Evolutionary conservation across 2,797 vertebrate genomes (phyloP).

Genomic region (Anas flavirostris): DNA sequence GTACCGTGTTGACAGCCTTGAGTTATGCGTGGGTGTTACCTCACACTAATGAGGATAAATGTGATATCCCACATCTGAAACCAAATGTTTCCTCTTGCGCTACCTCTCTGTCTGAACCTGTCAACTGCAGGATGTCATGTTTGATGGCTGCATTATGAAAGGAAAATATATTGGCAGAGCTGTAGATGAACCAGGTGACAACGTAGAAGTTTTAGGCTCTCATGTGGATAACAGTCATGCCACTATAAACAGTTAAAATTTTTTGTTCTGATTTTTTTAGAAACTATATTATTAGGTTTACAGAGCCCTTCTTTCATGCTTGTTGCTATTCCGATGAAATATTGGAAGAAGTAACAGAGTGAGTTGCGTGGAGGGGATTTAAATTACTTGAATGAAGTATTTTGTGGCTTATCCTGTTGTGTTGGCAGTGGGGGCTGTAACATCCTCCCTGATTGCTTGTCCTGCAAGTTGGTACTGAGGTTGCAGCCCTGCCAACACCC

Average conservation of each 20-base stretch:
- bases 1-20: conserved; percentile 29
- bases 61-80: conserved; percentile 31
- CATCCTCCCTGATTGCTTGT: not conserved
- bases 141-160: conserved; percentile 2
- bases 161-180: not conserved
- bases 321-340: not conserved
- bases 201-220: not conserved
- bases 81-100: conserved; percentile 35
- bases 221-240: not conserved
- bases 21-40: conserved; percentile 25
- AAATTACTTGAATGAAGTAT: not conserved
- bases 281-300: not conserved
- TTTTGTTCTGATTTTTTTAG: not conserved
- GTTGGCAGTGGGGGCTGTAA: not conserved
- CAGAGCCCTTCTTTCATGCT: not conserved
- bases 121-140: not conserved
- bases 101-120: conserved; percentile 20
- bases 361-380: fast-evolving
- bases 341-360: not conserved
- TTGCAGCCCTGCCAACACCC: not conserved
- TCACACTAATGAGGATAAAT: conserved; percentile 58
- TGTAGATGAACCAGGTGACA: not conserved
- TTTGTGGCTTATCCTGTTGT: not conserved
- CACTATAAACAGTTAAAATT: not conserved
- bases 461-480: not conserved